Percentiles rank a stretch among this genome's conserved stretches.
Conservation (phyloP, 1,140 invertebrate species). For the Chionoecetes opilio region DNA sequence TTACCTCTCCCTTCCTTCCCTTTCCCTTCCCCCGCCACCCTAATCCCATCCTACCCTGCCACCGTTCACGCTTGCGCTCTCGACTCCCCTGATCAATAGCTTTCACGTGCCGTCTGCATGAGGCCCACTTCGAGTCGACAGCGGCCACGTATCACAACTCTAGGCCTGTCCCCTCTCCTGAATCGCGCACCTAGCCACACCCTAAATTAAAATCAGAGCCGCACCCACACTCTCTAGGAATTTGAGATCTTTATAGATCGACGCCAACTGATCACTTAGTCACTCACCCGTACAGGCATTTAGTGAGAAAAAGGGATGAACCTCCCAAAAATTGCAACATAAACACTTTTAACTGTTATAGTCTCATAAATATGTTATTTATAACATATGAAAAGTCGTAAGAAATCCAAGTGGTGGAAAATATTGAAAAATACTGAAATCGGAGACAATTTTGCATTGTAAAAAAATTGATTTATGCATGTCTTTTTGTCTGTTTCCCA, state of each 20-base stretch:
- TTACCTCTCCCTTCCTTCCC: background rate
- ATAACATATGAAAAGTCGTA: no score
- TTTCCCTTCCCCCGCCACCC: background rate
- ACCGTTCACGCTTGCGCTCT: background rate
- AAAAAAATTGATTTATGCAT: no score
- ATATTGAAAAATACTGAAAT: no score
- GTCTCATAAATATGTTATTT: no score
- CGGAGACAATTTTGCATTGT: no score
- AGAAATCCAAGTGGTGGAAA: no score
- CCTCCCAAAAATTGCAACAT: no score
- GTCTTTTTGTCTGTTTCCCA: no score
- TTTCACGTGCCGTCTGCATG: background rate
- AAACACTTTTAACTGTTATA: no score
- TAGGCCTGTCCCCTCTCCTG: background rate
- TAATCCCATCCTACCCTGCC: background rate
- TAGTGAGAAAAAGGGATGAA: no score
- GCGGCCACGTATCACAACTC: conserved; percentile 36
- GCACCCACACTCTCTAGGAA: background rate
- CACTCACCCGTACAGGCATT: no score
- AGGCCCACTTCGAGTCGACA: conserved; percentile 1
- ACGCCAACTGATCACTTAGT: background rate
- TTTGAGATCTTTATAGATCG: background rate
- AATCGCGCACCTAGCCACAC: background rate
- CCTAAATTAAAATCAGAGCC: background rate
- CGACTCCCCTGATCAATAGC: conserved; percentile 39